These are phyloP conservation scores for Cataglyphis cursor DNA, from an alignment of 2,888 invertebrate genomes.

Conservation along the genomic window DNA sequence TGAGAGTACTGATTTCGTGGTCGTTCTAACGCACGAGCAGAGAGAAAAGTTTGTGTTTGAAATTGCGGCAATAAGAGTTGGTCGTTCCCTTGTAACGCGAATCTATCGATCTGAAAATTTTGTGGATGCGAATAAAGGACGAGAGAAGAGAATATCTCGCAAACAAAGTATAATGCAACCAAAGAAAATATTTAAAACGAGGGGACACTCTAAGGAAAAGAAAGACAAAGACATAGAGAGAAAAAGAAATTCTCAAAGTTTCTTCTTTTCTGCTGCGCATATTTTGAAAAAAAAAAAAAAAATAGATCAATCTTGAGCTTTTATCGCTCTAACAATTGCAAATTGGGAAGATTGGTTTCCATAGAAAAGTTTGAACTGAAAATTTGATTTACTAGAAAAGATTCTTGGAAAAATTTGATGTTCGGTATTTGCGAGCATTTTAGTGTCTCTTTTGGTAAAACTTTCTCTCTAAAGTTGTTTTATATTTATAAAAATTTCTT, in stretches of 20 bases:
- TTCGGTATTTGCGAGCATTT: not conserved
- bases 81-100: conserved; percentile 19
- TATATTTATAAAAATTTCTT: conserved; percentile 15
- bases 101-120: conserved; percentile 40
- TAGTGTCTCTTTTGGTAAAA: not conserved
- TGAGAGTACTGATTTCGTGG: conserved; percentile 56
- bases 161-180: conserved; percentile 29
- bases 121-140: not conserved
- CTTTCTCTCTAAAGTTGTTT: not conserved
- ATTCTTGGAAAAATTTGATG: conserved; percentile 4
- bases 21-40: conserved; percentile 33
- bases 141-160: conserved; percentile 23
- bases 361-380: conserved; percentile 24
- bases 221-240: too few species aligned
- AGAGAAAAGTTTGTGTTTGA: conserved; percentile 45
- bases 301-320: conserved; percentile 5
- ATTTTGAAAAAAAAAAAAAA: not conserved
- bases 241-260: conserved; percentile 7
- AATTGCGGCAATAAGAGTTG: conserved; percentile 43
- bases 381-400: conserved; percentile 29
- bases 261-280: not conserved
- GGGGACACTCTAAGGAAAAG: not conserved
- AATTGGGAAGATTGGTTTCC: conserved; percentile 7
- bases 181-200: conserved; percentile 10
- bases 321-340: conserved; percentile 9